phyloP scores from a whole-genome alignment of 1,140 invertebrate genomes.

The Eurosta solidaginis region DNA sequence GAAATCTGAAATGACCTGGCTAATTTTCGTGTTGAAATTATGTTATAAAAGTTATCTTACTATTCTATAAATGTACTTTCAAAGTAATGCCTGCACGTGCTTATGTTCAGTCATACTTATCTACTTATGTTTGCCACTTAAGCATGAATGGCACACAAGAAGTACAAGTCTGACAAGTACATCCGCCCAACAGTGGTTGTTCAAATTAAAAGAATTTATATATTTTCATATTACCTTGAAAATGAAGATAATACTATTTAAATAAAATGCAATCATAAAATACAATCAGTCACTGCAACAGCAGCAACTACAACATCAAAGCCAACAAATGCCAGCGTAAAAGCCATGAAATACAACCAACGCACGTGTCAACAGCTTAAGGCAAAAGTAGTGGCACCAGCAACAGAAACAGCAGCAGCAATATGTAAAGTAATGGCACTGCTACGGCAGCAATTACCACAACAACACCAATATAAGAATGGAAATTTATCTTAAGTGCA shows the following conservation, averaged over 20 bases:
- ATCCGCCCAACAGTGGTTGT: slow-evolving; percentile 19
- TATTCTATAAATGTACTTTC: too few species aligned
- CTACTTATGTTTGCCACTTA: too few species aligned
- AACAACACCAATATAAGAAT: neutral
- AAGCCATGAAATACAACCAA: slow-evolving; percentile 1
- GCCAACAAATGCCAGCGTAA: neutral
- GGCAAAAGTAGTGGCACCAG: neutral
- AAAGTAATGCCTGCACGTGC: too few species aligned
- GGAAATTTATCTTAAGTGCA: neutral
- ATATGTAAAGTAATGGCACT: too few species aligned
- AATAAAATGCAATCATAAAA: slow-evolving; percentile 7
- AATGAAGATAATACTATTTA: slow-evolving; percentile 7
- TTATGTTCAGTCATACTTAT: too few species aligned
- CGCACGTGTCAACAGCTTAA: slow-evolving; percentile 2
- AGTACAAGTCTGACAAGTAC: neutral
- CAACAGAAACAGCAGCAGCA: neutral
- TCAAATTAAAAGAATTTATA: slow-evolving; percentile 2
- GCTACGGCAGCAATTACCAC: neutral
- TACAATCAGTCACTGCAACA: neutral
- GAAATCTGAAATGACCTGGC: too few species aligned
- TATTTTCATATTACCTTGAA: slow-evolving; percentile 3
- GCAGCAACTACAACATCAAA: neutral
- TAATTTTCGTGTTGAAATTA: too few species aligned
- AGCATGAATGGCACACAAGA: neutral
- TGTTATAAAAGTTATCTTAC: too few species aligned